These are phyloP conservation scores for Ophion ventricosus DNA, from an alignment of 2,888 invertebrate genomes.

Conservation along the genomic window DNA sequence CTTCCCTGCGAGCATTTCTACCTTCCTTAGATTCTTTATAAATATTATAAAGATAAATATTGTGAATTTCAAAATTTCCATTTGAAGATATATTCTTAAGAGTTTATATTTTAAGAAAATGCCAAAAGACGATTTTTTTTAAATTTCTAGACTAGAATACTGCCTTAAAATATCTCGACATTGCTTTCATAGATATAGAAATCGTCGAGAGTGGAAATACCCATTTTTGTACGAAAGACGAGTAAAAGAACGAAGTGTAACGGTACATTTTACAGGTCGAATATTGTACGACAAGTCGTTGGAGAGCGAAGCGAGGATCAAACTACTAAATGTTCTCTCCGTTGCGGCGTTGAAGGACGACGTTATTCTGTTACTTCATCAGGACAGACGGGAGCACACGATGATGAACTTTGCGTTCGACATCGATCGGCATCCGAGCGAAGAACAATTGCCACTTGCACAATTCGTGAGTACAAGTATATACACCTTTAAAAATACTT, in stretches of 20 bases:
- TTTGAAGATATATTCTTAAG: no score
- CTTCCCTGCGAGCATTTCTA: no score
- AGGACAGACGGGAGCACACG: constrained; percentile 94
- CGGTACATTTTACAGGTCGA: constrained; percentile 83
- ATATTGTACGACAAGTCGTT: constrained; percentile 87
- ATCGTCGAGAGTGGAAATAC: neutral
- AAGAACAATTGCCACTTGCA: constrained; percentile 92
- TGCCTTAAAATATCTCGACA: no score
- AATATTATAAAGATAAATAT: no score
- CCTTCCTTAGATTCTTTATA: no score
- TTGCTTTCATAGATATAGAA: no score
- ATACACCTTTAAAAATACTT: neutral
- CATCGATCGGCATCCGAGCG: constrained; percentile 89
- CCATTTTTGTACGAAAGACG: no score
- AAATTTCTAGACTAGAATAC: no score
- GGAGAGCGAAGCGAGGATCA: constrained; percentile 86
- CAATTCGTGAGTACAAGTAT: constrained; percentile 88
- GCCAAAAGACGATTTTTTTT: no score
- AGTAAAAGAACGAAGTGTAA: neutral
- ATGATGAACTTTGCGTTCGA: constrained; percentile 94
- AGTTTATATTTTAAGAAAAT: no score
- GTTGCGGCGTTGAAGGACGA: constrained; percentile 94
- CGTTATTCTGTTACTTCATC: constrained; percentile 94
- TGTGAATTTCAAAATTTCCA: no score
- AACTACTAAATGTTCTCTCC: constrained; percentile 89